Evolutionary conservation across 2,888 invertebrate species (phyloP), one percentile per base, ranked within the genome.

Genomic region (Nomada fucata): DNA sequence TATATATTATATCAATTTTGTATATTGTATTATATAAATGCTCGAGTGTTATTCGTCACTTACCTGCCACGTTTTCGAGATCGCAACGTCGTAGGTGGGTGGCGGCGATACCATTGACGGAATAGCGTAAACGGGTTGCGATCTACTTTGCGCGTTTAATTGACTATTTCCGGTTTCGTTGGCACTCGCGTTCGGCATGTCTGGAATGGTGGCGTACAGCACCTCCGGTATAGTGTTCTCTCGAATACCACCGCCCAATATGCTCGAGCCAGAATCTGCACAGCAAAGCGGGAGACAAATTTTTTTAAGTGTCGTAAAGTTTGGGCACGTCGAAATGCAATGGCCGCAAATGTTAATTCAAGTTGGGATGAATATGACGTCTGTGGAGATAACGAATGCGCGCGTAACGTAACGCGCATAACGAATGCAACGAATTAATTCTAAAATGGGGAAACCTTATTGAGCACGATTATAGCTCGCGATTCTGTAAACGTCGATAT

Each of bases 81-180:
- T 91, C 23, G 93, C 92, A 20, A 91, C 93, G 76, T 93, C 93
- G 84, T 93, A 93, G n/a, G 93, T 93, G 53, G 93, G 93, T 52
- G 93, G 93, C 36, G 93, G 93, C 50, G 93, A 93, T 68, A 92
- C 93, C 93, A 93, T 93, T 52, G 93, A 92, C 57, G 93, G 93
- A 80, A 93, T 87, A 15, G 90, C 89, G 82, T 93, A 92, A 73
- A 92, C 86, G 4, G 90, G 88, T 75, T 88, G 89, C 36, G 90
- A 89, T 76, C 90, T 88, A 76, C 88, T 91, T 63, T 88, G 88
- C 26, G 78, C 29, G 68, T 89, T 88, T 67, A 87, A 76, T 70
- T 86, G 88, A 78, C 86, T 83, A 71, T 80, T 78, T 57, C 87
- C 85, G 60, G 84, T 90, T 36, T 85, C 87, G 81, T 89, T 91